Evolutionary conservation across 2,113 vertebrate species (phyloP).

Genomic region (Elgaria multicarinata): DNA sequence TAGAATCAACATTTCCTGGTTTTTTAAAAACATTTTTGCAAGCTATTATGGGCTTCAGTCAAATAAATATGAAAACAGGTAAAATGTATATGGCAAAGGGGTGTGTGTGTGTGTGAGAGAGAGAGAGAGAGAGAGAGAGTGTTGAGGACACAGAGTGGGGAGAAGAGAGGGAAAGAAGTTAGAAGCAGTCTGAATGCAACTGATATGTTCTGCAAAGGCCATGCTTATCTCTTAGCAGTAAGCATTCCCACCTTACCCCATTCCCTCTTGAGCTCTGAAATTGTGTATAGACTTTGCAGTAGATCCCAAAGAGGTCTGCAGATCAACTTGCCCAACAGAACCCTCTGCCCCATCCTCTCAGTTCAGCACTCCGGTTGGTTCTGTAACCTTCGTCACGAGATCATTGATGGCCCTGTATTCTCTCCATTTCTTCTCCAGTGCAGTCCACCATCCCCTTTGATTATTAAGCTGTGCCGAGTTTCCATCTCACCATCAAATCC

Average conservation of each 20-base stretch:
- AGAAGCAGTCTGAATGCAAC: neutral
- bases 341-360: constrained; percentile 1
- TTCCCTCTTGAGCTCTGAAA: constrained; percentile 1
- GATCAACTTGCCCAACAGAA: neutral
- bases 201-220: constrained; percentile 62
- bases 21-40: neutral
- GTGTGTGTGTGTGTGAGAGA: fast-evolving
- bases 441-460: neutral
- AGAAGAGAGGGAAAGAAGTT: neutral
- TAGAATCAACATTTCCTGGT: constrained; percentile 45
- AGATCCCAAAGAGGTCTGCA: neutral
- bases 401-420: neutral
- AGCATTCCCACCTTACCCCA: neutral
- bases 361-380: constrained; percentile 16
- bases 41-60: constrained; percentile 35
- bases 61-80: constrained; percentile 32
- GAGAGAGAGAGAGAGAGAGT: too few relatives aligned
- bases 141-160: neutral
- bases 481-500: constrained; percentile 23
- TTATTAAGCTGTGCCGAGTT: neutral
- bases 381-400: neutral
- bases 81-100: constrained; percentile 31
- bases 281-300: neutral
- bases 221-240: constrained; percentile 4
- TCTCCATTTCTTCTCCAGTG: neutral